Evolutionary conservation across 2,888 invertebrate genomes (phyloP).

Genomic region (Lingula anatina): DNA sequence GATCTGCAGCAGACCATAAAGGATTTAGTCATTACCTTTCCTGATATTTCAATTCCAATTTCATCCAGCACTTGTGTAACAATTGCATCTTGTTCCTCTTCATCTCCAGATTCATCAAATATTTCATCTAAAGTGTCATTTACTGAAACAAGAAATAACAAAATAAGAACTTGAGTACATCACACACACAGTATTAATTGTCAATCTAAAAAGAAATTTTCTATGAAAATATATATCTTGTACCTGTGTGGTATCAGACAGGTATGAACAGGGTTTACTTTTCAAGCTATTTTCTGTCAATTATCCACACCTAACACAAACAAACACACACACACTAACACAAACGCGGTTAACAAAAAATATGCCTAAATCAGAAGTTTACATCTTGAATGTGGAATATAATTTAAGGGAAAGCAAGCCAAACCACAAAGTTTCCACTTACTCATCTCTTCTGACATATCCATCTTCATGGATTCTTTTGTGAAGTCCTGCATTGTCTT

Average conservation of each 20-base stretch:
- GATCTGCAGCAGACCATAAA: too few species aligned
- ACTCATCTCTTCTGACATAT: conserved; percentile 95
- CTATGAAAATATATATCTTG: not conserved
- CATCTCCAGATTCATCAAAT: conserved; percentile 81
- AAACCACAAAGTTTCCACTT: conserved; percentile 51
- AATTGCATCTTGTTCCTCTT: conserved; percentile 80
- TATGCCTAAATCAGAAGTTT: too few species aligned
- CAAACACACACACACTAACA: too few species aligned
- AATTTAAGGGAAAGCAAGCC: too few species aligned
- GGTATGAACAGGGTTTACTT: too few species aligned
- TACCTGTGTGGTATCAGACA: too few species aligned
- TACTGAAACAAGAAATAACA: conserved; percentile 58
- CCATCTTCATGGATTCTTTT: conserved; percentile 80
- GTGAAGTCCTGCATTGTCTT: conserved; percentile 79
- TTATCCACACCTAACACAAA: too few species aligned
- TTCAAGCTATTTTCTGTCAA: too few species aligned
- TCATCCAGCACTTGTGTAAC: conserved; percentile 89
- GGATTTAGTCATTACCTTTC: too few species aligned
- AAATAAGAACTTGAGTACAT: not conserved
- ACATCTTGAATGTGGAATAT: too few species aligned
- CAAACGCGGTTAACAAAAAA: too few species aligned
- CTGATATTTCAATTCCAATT: conserved; percentile 90
- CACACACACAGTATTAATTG: not conserved
- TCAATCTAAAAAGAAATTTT: not conserved
- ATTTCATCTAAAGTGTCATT: conserved; percentile 88